A percentile compares a stretch with the other conserved stretches of the same genome.
phyloP scores from a whole-genome alignment of 2,113 vertebrate species.

The Bombycilla garrulus region DNA sequence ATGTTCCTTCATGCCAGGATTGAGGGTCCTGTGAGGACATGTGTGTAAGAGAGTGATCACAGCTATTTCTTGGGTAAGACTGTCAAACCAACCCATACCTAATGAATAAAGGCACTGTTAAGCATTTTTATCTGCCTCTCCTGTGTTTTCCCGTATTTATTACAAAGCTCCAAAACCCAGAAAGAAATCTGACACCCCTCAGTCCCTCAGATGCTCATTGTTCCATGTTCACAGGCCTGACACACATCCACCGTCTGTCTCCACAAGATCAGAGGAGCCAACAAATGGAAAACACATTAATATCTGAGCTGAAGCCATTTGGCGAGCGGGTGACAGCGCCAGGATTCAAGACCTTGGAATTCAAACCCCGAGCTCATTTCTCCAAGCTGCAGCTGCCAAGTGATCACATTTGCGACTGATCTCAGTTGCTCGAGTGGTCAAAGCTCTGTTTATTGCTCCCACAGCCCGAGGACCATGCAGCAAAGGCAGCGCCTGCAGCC shows the following conservation, averaged over 20 bases:
- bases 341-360: background rate
- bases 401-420: background rate
- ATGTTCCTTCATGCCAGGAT: rapidly evolving
- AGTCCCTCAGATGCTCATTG: background rate
- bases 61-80: background rate
- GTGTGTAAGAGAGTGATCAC: background rate
- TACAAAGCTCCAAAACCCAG: background rate
- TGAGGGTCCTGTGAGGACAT: background rate
- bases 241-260: background rate
- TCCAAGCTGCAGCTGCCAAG: background rate
- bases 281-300: background rate
- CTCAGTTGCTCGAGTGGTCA: background rate
- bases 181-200: background rate
- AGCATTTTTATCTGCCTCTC: background rate
- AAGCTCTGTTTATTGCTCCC: background rate
- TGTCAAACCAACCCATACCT: background rate
- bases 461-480: background rate
- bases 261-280: background rate
- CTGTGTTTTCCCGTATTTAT: background rate
- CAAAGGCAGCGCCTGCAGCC: rapidly evolving
- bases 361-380: background rate
- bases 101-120: background rate
- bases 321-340: background rate
- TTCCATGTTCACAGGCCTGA: background rate
- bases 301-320: background rate